Conservation (phyloP, 1,140 invertebrate species). For the Rhynchophorus ferrugineus region DNA sequence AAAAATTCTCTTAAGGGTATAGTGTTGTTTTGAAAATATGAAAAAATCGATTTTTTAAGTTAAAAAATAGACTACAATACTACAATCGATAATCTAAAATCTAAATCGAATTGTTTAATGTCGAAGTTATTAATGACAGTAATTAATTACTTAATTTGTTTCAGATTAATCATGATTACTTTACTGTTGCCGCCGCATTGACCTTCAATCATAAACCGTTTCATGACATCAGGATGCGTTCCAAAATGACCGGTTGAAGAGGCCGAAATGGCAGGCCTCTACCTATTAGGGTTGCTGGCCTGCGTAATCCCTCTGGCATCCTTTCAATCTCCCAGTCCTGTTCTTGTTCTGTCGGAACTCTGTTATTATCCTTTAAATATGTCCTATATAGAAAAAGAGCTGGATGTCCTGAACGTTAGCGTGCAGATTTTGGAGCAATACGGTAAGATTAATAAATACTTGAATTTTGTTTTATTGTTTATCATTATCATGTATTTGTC, state of each 20-base stretch:
- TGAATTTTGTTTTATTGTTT: too few relatives aligned
- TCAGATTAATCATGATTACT: background rate
- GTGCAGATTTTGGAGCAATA: slow-evolving; percentile 23
- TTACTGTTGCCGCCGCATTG: background rate
- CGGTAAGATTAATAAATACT: slow-evolving; percentile 25
- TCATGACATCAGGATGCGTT: background rate
- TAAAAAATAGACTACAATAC: too few relatives aligned
- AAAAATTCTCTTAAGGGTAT: too few relatives aligned
- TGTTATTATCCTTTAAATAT: slow-evolving; percentile 32
- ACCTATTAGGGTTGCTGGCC: slow-evolving; percentile 36
- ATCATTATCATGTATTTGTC: too few relatives aligned
- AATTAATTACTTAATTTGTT: too few relatives aligned
- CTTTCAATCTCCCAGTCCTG: slow-evolving; percentile 18
- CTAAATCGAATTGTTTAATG: too few relatives aligned
- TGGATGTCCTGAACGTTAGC: slow-evolving; percentile 20
- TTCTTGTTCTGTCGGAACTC: slow-evolving; percentile 31
- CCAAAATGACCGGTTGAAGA: slow-evolving; percentile 35
- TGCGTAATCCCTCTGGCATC: slow-evolving; percentile 29
- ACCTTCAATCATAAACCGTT: background rate
- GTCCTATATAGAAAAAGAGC: slow-evolving; percentile 26
- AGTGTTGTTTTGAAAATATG: too few relatives aligned
- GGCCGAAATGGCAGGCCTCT: slow-evolving; percentile 36
- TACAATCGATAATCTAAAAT: too few relatives aligned
- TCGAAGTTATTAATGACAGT: too few relatives aligned
- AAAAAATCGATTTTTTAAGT: too few relatives aligned